Percentiles rank a stretch among this genome's conserved stretches.
Evolutionary conservation across 2,113 vertebrate genomes (phyloP).

Genomic region (Cnemophilus loriae): DNA sequence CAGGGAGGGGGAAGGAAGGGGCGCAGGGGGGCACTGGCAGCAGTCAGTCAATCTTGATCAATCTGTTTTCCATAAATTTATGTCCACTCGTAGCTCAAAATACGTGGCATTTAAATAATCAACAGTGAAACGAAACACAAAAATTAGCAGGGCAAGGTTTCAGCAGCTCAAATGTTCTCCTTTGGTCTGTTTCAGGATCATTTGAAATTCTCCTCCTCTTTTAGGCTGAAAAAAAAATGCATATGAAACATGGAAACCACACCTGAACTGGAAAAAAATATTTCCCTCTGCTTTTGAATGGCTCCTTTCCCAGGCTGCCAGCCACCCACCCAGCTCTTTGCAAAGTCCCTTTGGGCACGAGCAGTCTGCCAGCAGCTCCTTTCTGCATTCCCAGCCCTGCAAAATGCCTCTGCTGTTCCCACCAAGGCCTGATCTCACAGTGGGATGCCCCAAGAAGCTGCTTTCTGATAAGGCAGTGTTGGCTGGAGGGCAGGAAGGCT

Average conservation of each 20-base stretch:
- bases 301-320: conserved; percentile 12
- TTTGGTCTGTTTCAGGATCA: background rate
- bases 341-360: background rate
- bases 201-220: background rate
- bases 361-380: background rate
- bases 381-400: background rate
- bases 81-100: background rate
- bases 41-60: background rate
- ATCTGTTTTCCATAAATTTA: background rate
- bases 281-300: background rate
- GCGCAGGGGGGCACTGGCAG: background rate
- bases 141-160: background rate
- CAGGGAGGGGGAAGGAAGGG: background rate
- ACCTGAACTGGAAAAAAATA: conserved; percentile 16
- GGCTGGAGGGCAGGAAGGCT: background rate
- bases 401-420: background rate
- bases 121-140: background rate
- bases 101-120: background rate
- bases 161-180: background rate
- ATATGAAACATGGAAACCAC: background rate
- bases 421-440: background rate
- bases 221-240: background rate
- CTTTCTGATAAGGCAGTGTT: background rate
- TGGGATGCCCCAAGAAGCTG: background rate
- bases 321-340: background rate